These are phyloP conservation scores for Grammomys surdaster DNA, from an alignment of 2,113 vertebrate species.

Conservation along the genomic window DNA sequence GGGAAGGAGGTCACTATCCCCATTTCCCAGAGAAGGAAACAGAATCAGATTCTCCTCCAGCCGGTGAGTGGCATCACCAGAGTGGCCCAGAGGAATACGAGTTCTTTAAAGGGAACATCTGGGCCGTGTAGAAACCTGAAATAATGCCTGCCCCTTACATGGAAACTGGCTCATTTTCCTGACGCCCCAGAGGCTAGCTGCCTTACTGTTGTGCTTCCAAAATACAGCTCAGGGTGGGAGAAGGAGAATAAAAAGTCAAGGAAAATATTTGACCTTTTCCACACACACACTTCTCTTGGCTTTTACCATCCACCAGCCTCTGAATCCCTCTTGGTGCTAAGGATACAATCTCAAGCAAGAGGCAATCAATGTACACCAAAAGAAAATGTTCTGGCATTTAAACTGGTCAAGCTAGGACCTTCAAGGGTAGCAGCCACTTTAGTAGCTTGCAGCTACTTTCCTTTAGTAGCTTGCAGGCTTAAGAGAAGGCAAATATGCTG, in stretches of 20 bases:
- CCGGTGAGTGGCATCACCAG: rapidly evolving
- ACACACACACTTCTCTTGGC: too few relatives aligned
- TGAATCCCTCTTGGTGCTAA: not conserved
- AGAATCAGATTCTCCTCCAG: not conserved
- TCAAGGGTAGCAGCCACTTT: not conserved
- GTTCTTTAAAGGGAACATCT: not conserved
- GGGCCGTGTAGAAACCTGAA: not conserved
- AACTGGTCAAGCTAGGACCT: not conserved
- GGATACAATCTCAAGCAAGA: rapidly evolving
- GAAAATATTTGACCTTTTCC: not conserved
- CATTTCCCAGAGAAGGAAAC: not conserved
- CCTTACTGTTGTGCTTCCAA: not conserved
- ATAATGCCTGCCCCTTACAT: not conserved
- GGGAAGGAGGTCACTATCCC: too few relatives aligned
- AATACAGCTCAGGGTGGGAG: not conserved
- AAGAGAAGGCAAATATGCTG: not conserved
- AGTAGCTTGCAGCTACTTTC: rapidly evolving
- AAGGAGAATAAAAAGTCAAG: not conserved
- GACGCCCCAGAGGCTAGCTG: not conserved
- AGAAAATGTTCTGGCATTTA: not conserved
- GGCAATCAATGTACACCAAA: rapidly evolving
- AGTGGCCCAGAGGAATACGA: not conserved
- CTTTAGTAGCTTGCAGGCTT: not conserved
- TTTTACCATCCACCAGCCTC: not conserved
- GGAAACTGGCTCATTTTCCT: not conserved